A percentile compares a stretch with the other conserved stretches of the same genome.
These are phyloP conservation scores for Anguilla megastoma DNA, from an alignment of 2,797 vertebrate genomes.

Conservation along the genomic window DNA sequence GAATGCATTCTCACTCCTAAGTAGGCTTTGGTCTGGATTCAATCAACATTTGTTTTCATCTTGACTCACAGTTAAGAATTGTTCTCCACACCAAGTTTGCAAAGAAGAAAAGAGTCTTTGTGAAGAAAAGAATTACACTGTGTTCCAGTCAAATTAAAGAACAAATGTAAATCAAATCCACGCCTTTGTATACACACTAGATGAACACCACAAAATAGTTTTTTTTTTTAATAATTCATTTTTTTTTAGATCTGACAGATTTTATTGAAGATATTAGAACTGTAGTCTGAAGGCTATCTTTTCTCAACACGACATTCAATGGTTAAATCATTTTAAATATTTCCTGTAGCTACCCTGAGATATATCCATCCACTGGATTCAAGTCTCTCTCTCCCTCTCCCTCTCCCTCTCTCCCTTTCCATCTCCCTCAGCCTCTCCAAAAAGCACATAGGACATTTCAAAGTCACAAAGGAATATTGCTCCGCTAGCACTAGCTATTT, in stretches of 20 bases:
- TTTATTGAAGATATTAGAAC: not conserved
- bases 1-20: too few species aligned
- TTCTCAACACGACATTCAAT: not conserved
- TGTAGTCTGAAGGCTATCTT: not conserved
- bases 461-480: not conserved
- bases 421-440: not conserved
- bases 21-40: too few species aligned
- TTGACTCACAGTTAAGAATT: too few species aligned
- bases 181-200: too few species aligned
- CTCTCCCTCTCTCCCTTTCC: not conserved
- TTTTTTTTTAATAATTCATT: too few species aligned
- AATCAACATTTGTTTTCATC: too few species aligned
- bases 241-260: not conserved
- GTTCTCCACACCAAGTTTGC: too few species aligned
- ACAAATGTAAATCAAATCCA: too few species aligned
- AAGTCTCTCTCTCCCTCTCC: not conserved
- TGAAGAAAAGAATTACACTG: not conserved
- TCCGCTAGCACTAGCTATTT: slow-evolving; percentile 32
- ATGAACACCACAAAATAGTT: too few species aligned
- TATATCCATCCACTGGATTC: not conserved
- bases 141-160: not conserved
- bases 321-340: not conserved
- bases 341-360: not conserved
- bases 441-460: not conserved
- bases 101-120: too few species aligned